phyloP scores from a whole-genome alignment of 1,140 invertebrate genomes.

The Pectinophora gossypiella region DNA sequence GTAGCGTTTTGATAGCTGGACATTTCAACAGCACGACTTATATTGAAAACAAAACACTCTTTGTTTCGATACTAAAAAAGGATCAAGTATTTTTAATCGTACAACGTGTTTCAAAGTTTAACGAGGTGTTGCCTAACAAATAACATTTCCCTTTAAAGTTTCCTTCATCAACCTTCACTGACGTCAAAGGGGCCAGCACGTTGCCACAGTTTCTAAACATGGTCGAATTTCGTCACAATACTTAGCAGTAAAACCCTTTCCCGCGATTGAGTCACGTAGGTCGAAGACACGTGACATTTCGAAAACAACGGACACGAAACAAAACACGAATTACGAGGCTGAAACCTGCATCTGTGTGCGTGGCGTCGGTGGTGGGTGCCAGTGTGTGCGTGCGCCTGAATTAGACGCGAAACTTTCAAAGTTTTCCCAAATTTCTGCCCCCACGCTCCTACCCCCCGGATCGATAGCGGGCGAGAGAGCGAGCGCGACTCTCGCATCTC shows the following conservation, averaged over 20 bases:
- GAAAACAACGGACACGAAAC: constrained; percentile 51
- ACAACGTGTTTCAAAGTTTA: no score
- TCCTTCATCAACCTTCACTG: no score
- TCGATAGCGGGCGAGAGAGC: constrained; percentile 63
- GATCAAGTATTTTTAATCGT: no score
- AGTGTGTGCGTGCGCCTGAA: constrained; percentile 73
- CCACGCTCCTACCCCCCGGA: constrained; percentile 35
- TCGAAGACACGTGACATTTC: constrained; percentile 57
- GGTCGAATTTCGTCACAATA: neutral
- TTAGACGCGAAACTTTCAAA: constrained; percentile 76
- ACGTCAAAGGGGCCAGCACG: neutral
- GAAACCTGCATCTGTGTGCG: constrained; percentile 37
- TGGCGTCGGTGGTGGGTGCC: constrained; percentile 35
- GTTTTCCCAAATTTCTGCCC: constrained; percentile 74
- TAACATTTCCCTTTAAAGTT: no score
- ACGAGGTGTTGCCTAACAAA: no score
- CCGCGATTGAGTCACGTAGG: constrained; percentile 31
- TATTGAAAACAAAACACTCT: no score
- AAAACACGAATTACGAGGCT: constrained; percentile 60
- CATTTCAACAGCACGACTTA: no score
- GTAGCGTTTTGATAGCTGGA: no score
- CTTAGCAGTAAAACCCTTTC: neutral
- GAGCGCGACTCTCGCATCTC: constrained; percentile 48
- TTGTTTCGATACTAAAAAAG: no score
- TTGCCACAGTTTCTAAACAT: neutral